Conservation (phyloP, 1,140 invertebrate species). For the Tetramorium simillimum region DNA sequence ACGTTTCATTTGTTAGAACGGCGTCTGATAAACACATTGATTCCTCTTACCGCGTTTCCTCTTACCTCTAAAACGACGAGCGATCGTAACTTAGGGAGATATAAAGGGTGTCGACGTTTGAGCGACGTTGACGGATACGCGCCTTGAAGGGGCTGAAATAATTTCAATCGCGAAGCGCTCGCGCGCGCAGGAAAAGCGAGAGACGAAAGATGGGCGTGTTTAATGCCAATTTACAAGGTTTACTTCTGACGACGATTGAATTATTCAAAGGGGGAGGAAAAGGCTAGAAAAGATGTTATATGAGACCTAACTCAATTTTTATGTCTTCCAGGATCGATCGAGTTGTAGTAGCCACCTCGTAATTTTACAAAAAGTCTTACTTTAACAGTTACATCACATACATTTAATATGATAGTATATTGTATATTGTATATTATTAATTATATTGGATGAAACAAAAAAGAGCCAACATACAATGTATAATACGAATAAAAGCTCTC, state of each 20-base stretch:
- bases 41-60: neutral
- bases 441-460: neutral
- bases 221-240: slow-evolving; percentile 33
- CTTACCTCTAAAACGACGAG: neutral
- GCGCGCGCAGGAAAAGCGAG: neutral
- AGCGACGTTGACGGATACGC: slow-evolving; percentile 38
- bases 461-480: neutral
- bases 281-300: neutral
- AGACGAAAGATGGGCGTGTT: slow-evolving; percentile 17
- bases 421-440: too few species aligned
- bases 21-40: slow-evolving; percentile 1
- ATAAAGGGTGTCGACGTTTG: slow-evolving; percentile 40
- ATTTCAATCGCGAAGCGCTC: slow-evolving; percentile 43
- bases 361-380: neutral
- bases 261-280: slow-evolving; percentile 5
- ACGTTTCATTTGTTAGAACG: neutral
- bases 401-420: too few species aligned
- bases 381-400: neutral
- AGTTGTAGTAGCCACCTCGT: neutral
- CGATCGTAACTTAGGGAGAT: slow-evolving; percentile 23
- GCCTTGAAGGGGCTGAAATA: slow-evolving; percentile 34
- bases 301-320: neutral
- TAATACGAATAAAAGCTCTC: neutral
- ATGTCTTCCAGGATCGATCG: neutral
- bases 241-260: slow-evolving; percentile 44